Base-by-base conservation (phyloP, 2,888 invertebrate species). In the Helicoverpa assulta region DNA sequence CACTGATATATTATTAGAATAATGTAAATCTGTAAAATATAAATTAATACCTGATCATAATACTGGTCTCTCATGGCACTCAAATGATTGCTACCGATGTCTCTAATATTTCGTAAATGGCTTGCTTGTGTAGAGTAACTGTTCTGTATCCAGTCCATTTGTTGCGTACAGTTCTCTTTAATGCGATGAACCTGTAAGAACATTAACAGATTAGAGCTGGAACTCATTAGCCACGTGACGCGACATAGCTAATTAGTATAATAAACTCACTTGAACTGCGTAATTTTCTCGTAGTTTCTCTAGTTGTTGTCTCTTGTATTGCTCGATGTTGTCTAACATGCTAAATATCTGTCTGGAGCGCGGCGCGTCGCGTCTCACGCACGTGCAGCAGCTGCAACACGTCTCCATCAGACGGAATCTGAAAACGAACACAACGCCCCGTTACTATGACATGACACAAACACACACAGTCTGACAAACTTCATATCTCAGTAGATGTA, bases 61-160 rank as follows among this genome's bases (percentile, higher is more conserved):
- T 99, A 99, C 94, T 99, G 99, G 91, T 99, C 99, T 89, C 98
- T 96, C 86, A 99, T 96, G 2, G 98, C 96, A 68, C 98, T 98
- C 80, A 99, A 95, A 90, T 99, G 98, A 89, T 97, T 98, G 62
- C 98, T 98, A 70, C 99, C 99, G 90, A 99, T 99, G 88, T 99
- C 99, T 76, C 99, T 96, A 85, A 99, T 98, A 88, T 98, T 98
- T 85, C 97, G 97, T 63, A 99, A 96, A 90, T 98, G 98, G 86
- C 97, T 98, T 58, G 98, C 97, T 93, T 99, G 99, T 50, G 97
- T 96, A 84, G 98, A 97, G 91, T 99, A 99, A 90, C 98, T 99
- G 89, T 97, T 98, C 88, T 99, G 97, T 81, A 99, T 98, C 97
- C 98, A 98, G 87, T 99, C 99, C 95, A 99, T 98, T 95, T 99